Evolutionary conservation across 2,113 vertebrate species (phyloP).

Genomic region (Amphiprion ocellaris): DNA sequence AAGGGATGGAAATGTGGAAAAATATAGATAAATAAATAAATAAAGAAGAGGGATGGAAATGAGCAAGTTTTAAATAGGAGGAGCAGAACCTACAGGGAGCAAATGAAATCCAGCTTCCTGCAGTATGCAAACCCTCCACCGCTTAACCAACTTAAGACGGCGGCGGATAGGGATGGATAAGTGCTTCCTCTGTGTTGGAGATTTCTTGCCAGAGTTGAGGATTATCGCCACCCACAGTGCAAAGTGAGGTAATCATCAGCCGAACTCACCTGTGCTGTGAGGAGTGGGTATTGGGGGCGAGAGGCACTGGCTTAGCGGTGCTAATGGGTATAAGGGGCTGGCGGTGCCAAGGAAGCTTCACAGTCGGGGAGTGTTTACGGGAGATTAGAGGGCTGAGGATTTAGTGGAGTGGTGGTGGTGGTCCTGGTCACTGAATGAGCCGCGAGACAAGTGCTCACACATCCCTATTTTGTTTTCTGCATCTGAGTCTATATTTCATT

Average conservation of each 20-base stretch:
- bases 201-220: constrained; percentile 47
- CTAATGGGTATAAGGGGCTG: constrained; percentile 60
- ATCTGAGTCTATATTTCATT: too few relatives aligned
- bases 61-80: background rate
- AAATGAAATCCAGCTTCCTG: constrained; percentile 31
- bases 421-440: constrained; percentile 46
- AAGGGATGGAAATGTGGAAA: background rate
- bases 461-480: background rate
- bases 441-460: constrained; percentile 26
- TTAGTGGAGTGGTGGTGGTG: constrained; percentile 55
- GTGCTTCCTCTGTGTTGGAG: constrained; percentile 25
- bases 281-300: constrained; percentile 8
- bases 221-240: constrained; percentile 53
- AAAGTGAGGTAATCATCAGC: constrained; percentile 59
- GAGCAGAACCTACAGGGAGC: constrained; percentile 7
- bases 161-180: constrained; percentile 33
- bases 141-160: constrained; percentile 26
- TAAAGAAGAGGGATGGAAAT: constrained; percentile 21
- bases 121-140: constrained; percentile 25
- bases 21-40: background rate
- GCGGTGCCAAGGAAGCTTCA: constrained; percentile 57
- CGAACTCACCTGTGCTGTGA: constrained; percentile 63
- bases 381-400: constrained; percentile 71
- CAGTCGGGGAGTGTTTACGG: constrained; percentile 64
- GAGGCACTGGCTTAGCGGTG: constrained; percentile 49